phyloP scores from a whole-genome alignment of 2,113 vertebrate genomes.

The Ceyx cyanopectus region DNA sequence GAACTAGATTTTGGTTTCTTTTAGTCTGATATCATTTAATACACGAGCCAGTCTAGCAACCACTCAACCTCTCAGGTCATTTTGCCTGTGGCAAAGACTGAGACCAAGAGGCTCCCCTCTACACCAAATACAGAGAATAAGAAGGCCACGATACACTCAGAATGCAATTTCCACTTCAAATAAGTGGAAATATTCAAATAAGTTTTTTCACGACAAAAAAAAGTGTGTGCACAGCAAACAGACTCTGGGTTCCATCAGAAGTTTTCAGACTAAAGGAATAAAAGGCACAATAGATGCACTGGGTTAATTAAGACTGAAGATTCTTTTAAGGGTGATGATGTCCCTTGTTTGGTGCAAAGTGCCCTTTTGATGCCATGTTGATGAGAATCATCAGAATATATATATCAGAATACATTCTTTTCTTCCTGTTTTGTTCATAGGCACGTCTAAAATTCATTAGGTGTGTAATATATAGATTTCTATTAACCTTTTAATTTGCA shows the following conservation, averaged over 20 bases:
- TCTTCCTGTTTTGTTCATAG: not conserved
- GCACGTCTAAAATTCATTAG: not conserved
- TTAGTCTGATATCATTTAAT: not conserved
- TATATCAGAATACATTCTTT: not conserved
- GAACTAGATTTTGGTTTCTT: not conserved
- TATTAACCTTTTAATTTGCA: not conserved
- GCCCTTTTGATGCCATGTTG: slow-evolving; percentile 15
- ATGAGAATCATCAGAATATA: not conserved
- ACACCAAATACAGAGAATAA: not conserved
- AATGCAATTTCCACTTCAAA: slow-evolving; percentile 4
- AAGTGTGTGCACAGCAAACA: not conserved
- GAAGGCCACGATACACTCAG: not conserved
- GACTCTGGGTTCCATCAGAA: not conserved
- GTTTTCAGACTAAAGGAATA: not conserved
- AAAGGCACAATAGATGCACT: not conserved
- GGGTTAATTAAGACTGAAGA: slow-evolving; percentile 23
- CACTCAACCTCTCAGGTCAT: not conserved
- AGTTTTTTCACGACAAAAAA: not conserved
- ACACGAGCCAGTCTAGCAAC: not conserved
- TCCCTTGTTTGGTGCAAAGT: not conserved
- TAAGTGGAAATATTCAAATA: not conserved
- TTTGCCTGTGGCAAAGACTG: not conserved
- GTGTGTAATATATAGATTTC: not conserved
- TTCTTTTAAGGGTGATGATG: not conserved
- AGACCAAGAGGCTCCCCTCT: not conserved